Conservation (phyloP, 64 coral and sea anemone genomes). For the Exaiptasia diaphana region DNA sequence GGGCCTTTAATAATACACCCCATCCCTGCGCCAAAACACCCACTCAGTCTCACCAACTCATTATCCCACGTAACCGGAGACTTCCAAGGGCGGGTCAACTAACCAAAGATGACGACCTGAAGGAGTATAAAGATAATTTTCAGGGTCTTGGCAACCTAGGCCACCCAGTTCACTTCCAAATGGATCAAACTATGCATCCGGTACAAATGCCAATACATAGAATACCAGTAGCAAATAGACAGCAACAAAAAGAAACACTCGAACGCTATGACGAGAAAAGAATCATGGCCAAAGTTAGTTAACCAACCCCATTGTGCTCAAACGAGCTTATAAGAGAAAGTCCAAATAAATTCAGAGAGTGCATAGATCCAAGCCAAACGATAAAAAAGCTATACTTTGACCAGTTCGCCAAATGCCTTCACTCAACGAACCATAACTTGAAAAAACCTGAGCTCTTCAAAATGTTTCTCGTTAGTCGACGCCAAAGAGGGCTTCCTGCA, state of each 20-base stretch:
- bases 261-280: slow-evolving; percentile 21
- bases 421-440: slow-evolving; percentile 33
- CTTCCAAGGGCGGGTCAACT: slow-evolving; percentile 41
- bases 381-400: slow-evolving; percentile 37
- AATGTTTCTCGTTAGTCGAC: slow-evolving; percentile 54
- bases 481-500: slow-evolving; percentile 40
- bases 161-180: slow-evolving; percentile 53
- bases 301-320: slow-evolving; percentile 51
- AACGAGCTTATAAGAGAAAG: slow-evolving; percentile 66
- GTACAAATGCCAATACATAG: slow-evolving; percentile 63
- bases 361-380: slow-evolving; percentile 44
- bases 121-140: slow-evolving; percentile 45
- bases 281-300: slow-evolving; percentile 25
- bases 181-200: slow-evolving; percentile 23
- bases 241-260: slow-evolving; percentile 39
- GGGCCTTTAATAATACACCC: slow-evolving; percentile 5
- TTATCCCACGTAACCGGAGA: neutral
- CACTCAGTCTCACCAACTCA: slow-evolving; percentile 3
- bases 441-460: slow-evolving; percentile 40
- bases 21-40: slow-evolving; percentile 5
- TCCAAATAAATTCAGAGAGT: slow-evolving; percentile 61
- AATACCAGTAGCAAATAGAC: slow-evolving; percentile 45
- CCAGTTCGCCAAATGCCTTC: slow-evolving; percentile 42
- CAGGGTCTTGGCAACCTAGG: slow-evolving; percentile 37
- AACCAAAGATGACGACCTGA: slow-evolving; percentile 18